phyloP scores from a whole-genome alignment of 2,113 vertebrate species.

The Sylvilagus bachmani region DNA sequence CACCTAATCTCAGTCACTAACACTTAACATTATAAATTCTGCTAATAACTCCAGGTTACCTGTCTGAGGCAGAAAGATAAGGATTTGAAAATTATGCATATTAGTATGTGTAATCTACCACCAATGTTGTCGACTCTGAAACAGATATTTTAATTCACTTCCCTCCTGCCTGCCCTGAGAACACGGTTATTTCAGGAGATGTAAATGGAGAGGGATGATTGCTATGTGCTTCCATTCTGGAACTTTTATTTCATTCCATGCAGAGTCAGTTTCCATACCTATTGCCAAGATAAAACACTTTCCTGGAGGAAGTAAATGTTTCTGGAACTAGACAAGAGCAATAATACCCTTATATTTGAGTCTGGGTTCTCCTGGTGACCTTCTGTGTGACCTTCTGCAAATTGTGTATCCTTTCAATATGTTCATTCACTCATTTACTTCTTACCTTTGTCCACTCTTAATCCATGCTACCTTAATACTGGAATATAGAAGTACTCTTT shows the following conservation, averaged over 20 bases:
- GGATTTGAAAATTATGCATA: constrained; percentile 85
- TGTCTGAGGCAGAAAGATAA: constrained; percentile 87
- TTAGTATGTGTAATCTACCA: constrained; percentile 82
- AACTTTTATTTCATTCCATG: constrained; percentile 44
- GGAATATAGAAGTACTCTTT: neutral
- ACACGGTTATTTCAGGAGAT: constrained; percentile 70
- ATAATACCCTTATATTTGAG: neutral
- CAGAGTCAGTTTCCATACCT: neutral
- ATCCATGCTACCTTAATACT: neutral
- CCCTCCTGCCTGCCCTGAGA: constrained; percentile 67
- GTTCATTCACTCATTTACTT: neutral
- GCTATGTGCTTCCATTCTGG: constrained; percentile 69
- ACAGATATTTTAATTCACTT: constrained; percentile 78
- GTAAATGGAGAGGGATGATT: constrained; percentile 78
- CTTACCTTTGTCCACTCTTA: neutral
- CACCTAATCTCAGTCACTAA: constrained; percentile 79
- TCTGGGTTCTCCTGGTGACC: neutral
- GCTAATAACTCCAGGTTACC: constrained; percentile 87
- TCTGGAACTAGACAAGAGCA: constrained; percentile 3
- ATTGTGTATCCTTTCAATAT: neutral
- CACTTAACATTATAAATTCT: constrained; percentile 83
- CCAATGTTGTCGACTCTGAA: constrained; percentile 68
- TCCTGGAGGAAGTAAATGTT: constrained; percentile 41
- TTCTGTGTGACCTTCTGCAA: neutral
- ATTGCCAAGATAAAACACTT: constrained; percentile 14